phyloP scores from a whole-genome alignment of 2,888 invertebrate species.

The Lycaena phlaeas region DNA sequence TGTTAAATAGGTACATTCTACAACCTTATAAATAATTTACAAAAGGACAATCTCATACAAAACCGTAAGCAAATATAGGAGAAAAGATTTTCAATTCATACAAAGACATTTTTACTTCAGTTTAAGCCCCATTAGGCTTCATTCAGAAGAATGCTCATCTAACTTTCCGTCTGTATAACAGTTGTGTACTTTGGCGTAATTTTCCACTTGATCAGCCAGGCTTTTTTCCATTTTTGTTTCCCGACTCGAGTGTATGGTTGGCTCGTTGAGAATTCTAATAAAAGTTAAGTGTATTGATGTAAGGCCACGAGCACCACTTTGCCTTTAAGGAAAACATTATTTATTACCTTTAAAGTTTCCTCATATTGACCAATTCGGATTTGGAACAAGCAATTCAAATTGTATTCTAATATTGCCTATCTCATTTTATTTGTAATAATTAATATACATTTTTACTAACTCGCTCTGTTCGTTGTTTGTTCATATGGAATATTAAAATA shows the following conservation, averaged over 20 bases:
- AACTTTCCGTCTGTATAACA: constrained; percentile 12
- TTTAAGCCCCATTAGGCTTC: constrained; percentile 6
- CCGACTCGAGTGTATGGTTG: constrained; percentile 5
- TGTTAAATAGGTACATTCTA: too few species aligned
- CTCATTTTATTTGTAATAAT: too few species aligned
- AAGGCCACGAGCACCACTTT: constrained; percentile 6
- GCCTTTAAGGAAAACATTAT: neutral
- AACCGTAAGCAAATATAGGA: neutral
- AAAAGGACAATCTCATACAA: neutral
- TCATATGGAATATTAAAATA: too few species aligned
- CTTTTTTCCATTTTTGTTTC: constrained; percentile 28
- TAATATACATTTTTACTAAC: too few species aligned
- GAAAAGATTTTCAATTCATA: constrained; percentile 2
- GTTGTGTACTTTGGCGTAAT: constrained; percentile 44
- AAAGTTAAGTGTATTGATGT: constrained; percentile 14
- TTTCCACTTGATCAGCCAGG: constrained; percentile 54
- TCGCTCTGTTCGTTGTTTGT: too few species aligned
- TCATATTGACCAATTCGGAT: neutral
- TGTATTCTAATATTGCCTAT: too few species aligned
- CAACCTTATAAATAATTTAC: too few species aligned
- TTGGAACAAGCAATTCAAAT: too few species aligned
- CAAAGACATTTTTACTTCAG: neutral
- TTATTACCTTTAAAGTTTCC: neutral
- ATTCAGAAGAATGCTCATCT: constrained; percentile 3
- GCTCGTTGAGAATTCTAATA: constrained; percentile 14